Evolutionary conservation across 2,113 vertebrate genomes (phyloP), one percentile per base, ranked within the genome.

Genomic region (Typhlomys cinereus): DNA sequence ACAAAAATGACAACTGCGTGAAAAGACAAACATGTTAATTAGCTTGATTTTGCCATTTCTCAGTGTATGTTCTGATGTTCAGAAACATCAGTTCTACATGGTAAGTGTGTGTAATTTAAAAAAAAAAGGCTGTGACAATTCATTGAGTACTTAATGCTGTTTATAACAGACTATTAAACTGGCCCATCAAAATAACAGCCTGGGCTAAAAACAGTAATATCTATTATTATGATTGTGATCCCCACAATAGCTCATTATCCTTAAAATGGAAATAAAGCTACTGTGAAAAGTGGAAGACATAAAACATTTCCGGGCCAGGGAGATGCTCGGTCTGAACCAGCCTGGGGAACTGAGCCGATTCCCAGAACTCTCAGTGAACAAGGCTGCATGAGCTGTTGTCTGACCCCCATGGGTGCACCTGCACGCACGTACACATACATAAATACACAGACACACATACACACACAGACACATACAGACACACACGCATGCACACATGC

Each of bases 261-360:
- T 75, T 83, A 83, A 92, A 48, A n/a, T 71, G 27, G 41, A 94
- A 81, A 88, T 57, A 80, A 86, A 64, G 27, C 88, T 73, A 82
- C 27, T 44, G 61, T 39, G 52, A 73, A 95, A 91, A 91, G 15
- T 59, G 48, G 82, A 87, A 90, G n/a, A 85, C 10, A 18, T 50
- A 88, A 52, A 66, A 84, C 15, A 64, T 34, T 91, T n/a, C n/a
- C n/a, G n/a, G n/a, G n/a, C n/a, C n/a, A n/a, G n/a, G n/a, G n/a
- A n/a, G n/a, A n/a, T n/a, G n/a, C n/a, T n/a, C n/a, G n/a, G n/a
- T n/a, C n/a, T n/a, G n/a, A n/a, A n/a, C n/a, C n/a, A n/a, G n/a
- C n/a, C n/a, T n/a, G n/a, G n/a, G n/a, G n/a, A n/a, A n/a, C n/a
- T n/a, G n/a, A n/a, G n/a, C n/a, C n/a, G n/a, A n/a, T n/a, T n/a